Conservation (phyloP, 2,888 invertebrate species). For the Conistra vaccinii region DNA sequence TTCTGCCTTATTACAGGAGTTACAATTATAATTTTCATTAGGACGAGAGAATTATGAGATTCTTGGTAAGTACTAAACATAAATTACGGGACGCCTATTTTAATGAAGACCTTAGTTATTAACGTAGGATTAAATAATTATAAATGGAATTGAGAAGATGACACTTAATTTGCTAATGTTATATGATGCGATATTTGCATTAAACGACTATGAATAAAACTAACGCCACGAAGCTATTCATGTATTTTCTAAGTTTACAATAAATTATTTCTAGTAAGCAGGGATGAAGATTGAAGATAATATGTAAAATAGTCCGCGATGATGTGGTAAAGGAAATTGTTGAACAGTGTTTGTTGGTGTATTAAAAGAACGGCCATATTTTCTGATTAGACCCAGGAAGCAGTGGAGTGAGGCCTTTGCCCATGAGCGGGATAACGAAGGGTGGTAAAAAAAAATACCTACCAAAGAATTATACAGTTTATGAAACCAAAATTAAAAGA, state of each 20-base stretch:
- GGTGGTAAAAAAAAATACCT: not conserved
- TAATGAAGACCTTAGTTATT: constrained; percentile 49
- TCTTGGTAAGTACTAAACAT: constrained; percentile 18
- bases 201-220: constrained; percentile 49
- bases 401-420: too few species aligned
- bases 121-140: constrained; percentile 29
- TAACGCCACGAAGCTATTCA: constrained; percentile 25
- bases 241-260: constrained; percentile 34
- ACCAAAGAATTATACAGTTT: not conserved
- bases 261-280: constrained; percentile 44
- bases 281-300: constrained; percentile 47
- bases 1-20: constrained; percentile 42
- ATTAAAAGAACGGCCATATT: constrained; percentile 27
- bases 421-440: not conserved
- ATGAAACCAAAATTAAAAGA: not conserved
- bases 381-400: constrained; percentile 13
- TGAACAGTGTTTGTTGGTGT: constrained; percentile 29
- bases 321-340: constrained; percentile 29
- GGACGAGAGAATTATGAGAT: constrained; percentile 31
- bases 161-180: constrained; percentile 50
- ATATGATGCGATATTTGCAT: constrained; percentile 49
- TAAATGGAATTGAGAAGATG: constrained; percentile 38
- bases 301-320: constrained; percentile 44
- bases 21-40: constrained; percentile 49
- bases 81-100: constrained; percentile 31